Percentiles rank a stretch among this genome's conserved stretches.
phyloP scores from a whole-genome alignment of 2,888 invertebrate species.

The Cenopis cana region DNA sequence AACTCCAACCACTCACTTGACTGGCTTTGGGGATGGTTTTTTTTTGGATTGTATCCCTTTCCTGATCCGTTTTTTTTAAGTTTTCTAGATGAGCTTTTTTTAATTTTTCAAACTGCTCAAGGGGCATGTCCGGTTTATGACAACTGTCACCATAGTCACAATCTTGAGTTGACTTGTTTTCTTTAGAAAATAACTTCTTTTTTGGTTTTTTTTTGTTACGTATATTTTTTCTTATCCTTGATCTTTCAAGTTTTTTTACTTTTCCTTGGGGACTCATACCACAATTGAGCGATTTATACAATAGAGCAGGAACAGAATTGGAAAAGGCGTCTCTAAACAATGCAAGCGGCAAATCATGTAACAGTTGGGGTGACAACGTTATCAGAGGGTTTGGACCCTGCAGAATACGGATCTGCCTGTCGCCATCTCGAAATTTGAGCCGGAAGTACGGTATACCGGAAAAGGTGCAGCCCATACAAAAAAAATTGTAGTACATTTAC shows the following conservation, averaged over 20 bases:
- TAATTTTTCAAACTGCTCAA: not conserved
- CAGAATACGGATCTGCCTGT: no score
- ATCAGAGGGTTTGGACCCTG: no score
- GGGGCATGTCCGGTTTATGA: not conserved
- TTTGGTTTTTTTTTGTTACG: not conserved
- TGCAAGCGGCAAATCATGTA: no score
- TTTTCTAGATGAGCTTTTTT: not conserved
- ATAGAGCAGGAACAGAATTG: no score
- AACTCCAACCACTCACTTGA: constrained; percentile 47
- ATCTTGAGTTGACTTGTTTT: not conserved
- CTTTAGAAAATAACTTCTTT: constrained; percentile 1
- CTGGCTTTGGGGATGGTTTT: constrained; percentile 44
- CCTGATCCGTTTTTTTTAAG: constrained; percentile 23
- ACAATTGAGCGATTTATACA: constrained; percentile 14
- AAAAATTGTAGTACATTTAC: no score
- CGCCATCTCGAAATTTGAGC: no score
- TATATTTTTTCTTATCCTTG: not conserved
- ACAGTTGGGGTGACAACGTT: no score
- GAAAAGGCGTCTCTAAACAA: no score
- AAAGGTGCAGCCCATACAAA: no score
- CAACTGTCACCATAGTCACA: constrained; percentile 5
- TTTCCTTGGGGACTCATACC: not conserved
- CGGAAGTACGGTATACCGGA: no score
- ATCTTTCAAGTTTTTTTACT: not conserved
- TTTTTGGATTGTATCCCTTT: constrained; percentile 37